These are phyloP conservation scores for Mastigias papua DNA, from an alignment of 30 jellyfish, hydroid and myxozoan genomes.

Conservation along the genomic window DNA sequence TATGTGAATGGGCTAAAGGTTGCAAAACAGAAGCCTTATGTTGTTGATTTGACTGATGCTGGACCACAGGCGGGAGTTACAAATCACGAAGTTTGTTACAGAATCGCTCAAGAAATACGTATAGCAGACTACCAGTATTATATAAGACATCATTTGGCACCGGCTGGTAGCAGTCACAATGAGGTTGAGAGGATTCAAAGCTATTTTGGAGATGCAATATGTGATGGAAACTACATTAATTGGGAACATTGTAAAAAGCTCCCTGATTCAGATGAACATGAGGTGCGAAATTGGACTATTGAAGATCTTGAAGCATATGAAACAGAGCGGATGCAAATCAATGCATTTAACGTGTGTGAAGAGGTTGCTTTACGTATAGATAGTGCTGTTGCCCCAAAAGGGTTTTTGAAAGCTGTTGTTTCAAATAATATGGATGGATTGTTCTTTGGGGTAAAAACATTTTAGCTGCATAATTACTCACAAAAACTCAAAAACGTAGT, in stretches of 20 bases:
- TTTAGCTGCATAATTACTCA: slow-evolving; percentile 7
- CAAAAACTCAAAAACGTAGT: slow-evolving; percentile 4
- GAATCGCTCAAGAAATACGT: slow-evolving; percentile 36
- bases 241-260: slow-evolving; percentile 32
- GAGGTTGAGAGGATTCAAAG: slow-evolving; percentile 46
- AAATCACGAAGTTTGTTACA: slow-evolving; percentile 19
- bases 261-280: background rate
- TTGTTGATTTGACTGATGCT: slow-evolving; percentile 34
- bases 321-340: slow-evolving; percentile 35
- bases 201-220: slow-evolving; percentile 34
- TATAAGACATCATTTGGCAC: slow-evolving; percentile 38
- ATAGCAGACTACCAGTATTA: slow-evolving; percentile 22
- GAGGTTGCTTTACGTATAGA: slow-evolving; percentile 44
- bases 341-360: slow-evolving; percentile 54
- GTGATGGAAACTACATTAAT: slow-evolving; percentile 20
- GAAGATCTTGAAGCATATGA: slow-evolving; percentile 25
- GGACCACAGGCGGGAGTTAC: slow-evolving; percentile 55
- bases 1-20: slow-evolving; percentile 14
- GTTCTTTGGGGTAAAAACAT: slow-evolving; percentile 26
- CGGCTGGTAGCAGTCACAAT: slow-evolving; percentile 51
- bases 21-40: slow-evolving; percentile 4
- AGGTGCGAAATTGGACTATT: slow-evolving; percentile 9
- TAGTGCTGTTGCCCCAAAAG: slow-evolving; percentile 54
- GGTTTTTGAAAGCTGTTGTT: too few relatives aligned
- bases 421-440: slow-evolving; percentile 19